Conservation (phyloP, 2,797 vertebrate species). For the Manis pentadactyla region DNA sequence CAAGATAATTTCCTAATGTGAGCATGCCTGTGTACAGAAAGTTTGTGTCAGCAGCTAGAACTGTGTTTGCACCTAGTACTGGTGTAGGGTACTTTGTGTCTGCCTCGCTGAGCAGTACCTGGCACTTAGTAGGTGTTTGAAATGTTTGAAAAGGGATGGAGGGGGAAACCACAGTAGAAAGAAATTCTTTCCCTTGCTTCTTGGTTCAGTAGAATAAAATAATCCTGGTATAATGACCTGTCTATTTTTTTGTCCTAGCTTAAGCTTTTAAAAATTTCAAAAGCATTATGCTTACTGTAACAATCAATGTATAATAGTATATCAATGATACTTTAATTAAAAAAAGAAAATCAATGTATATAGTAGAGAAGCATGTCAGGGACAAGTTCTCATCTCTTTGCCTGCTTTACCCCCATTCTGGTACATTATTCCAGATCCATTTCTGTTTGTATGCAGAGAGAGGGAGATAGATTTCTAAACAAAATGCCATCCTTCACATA, state of each 20-base stretch:
- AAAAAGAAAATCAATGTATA: not conserved
- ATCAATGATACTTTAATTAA: too few relatives aligned
- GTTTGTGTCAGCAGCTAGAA: not conserved
- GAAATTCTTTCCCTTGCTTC: not conserved
- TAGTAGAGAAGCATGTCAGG: not conserved
- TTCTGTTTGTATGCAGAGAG: not conserved
- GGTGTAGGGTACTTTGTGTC: not conserved
- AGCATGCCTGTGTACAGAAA: not conserved
- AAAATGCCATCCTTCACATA: not conserved
- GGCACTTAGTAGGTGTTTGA: not conserved
- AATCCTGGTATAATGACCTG: not conserved
- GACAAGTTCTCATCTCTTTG: not conserved
- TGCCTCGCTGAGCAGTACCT: not conserved
- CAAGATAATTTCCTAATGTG: not conserved
- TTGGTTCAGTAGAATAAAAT: slow-evolving; percentile 12
- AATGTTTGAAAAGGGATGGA: not conserved
- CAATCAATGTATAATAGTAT: not conserved
- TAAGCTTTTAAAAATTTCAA: slow-evolving; percentile 33
- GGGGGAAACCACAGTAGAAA: not conserved
- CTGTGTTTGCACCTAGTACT: not conserved
- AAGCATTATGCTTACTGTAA: not conserved
- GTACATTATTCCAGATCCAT: not conserved
- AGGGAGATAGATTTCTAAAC: not conserved
- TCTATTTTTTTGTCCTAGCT: not conserved
- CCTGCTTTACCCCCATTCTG: not conserved